These are phyloP conservation scores for Hypomecis atomaria DNA, from an alignment of 2,888 invertebrate genomes.

Conservation along the genomic window DNA sequence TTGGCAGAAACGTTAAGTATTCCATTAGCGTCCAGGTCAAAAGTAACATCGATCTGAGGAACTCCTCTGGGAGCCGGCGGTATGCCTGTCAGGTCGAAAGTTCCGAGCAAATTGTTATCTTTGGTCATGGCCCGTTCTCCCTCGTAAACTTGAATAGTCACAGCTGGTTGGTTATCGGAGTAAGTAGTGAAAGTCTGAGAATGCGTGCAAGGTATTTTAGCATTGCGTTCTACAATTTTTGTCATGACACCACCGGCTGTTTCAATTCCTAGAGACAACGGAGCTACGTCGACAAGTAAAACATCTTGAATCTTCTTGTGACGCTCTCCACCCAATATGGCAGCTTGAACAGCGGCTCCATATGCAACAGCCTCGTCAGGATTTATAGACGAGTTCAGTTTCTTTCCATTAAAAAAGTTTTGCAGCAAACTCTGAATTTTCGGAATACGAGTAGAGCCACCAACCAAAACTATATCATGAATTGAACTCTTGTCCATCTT, in stretches of 20 bases:
- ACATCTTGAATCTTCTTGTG: slow-evolving; percentile 89
- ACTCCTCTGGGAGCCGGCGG: slow-evolving; percentile 87
- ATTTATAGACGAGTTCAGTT: slow-evolving; percentile 89
- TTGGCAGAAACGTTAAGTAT: slow-evolving; percentile 93
- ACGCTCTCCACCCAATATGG: slow-evolving; percentile 88
- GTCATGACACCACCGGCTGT: slow-evolving; percentile 92
- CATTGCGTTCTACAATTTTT: slow-evolving; percentile 89
- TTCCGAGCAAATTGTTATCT: slow-evolving; percentile 88
- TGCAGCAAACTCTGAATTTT: slow-evolving; percentile 90
- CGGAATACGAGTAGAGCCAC: slow-evolving; percentile 92
- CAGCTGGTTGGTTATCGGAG: slow-evolving; percentile 91
- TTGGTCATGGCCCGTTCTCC: slow-evolving; percentile 92
- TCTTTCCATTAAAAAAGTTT: slow-evolving; percentile 90
- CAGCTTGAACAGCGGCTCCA: slow-evolving; percentile 90
- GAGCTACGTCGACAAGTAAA: slow-evolving; percentile 84
- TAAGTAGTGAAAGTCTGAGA: slow-evolving; percentile 91
- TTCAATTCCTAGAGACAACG: slow-evolving; percentile 89
- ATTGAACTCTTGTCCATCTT: slow-evolving; percentile 90
- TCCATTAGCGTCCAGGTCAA: slow-evolving; percentile 91
- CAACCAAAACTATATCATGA: slow-evolving; percentile 92
- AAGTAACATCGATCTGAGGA: slow-evolving; percentile 88
- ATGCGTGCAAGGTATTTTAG: slow-evolving; percentile 89
- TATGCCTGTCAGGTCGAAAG: slow-evolving; percentile 87
- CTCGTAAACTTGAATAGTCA: slow-evolving; percentile 89
- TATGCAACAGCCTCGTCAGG: slow-evolving; percentile 93